These are phyloP conservation scores for Sprattus sprattus DNA, from an alignment of 2,113 vertebrate species.

Conservation along the genomic window DNA sequence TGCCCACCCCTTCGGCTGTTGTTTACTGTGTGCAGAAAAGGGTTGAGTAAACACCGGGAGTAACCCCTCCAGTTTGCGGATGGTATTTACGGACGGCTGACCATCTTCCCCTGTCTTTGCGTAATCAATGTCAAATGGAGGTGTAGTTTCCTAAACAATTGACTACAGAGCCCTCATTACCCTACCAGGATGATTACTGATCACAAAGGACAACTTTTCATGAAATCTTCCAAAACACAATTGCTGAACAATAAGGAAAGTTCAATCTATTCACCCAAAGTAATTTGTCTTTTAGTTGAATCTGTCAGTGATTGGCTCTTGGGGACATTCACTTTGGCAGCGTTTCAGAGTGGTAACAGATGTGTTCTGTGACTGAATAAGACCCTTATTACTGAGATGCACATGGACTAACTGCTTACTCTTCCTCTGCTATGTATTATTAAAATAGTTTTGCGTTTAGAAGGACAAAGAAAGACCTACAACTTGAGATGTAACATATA, in stretches of 20 bases:
- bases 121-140: conserved; percentile 1
- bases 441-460: too few relatives aligned
- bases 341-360: background rate
- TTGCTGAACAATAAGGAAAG: background rate
- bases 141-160: background rate
- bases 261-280: background rate
- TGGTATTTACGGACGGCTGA: background rate
- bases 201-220: background rate
- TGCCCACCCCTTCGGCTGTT: background rate
- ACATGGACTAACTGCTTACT: too few relatives aligned
- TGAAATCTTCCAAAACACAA: background rate
- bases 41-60: background rate
- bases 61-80: background rate
- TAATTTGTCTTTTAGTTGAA: background rate
- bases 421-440: too few relatives aligned
- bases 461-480: too few relatives aligned
- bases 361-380: background rate
- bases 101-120: background rate
- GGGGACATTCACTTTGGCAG: background rate
- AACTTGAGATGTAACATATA: too few relatives aligned
- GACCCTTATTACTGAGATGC: background rate
- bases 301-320: background rate
- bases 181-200: background rate
- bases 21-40: background rate
- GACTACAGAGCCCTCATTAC: background rate